Base-by-base conservation (phyloP, 2,888 invertebrate genomes). In the Metalampra italica region DNA sequence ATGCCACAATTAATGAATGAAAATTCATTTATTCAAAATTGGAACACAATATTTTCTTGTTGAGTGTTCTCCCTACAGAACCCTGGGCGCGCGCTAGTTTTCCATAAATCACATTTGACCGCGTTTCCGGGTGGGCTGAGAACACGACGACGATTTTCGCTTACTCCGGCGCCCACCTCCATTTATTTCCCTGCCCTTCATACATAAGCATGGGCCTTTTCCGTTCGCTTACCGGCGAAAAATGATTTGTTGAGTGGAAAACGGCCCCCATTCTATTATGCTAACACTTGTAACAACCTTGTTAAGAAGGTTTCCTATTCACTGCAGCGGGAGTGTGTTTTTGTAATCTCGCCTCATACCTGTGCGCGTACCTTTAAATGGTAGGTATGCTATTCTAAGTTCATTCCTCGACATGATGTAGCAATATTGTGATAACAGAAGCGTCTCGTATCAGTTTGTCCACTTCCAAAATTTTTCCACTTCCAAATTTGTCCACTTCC, bases 171-270 rank as follows among this genome's bases (percentile, higher is more conserved):
- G 39, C 41, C 49, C 55, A 44, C 45, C 46, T 42, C 64, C 64
- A 65, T 67, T 65, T 67, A 67, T 66, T 60, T 63, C 55, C 54
- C 40, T 44, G 34, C 50, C 57, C 60, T 63, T 68, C 63, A 69
- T 64, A 70, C 66, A 64, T 67, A 70, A 60, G 61, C 67, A 60
- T 61, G 57, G 55, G 54, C 62, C 59, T 57, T 59, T 56, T 52
- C 54, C 39, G 53, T 56, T 55, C 51, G 52, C 44, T 55, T 55
- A 55, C 55, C 56, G 56, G 52, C 50, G 48, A 52, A 58, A 66
- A 66, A 70, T 70, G 69, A 70, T 71, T 70, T 68, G 69, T 69
- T 62, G 64, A 70, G 60, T 64, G 55, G 58, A 48, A 50, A 47
- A 36, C 22, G 49, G 37, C 54, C 53, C 57, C 57, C 59, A 62